Evolutionary conservation across 2,797 vertebrate species (phyloP).

Genomic region (Siniperca obscura): DNA sequence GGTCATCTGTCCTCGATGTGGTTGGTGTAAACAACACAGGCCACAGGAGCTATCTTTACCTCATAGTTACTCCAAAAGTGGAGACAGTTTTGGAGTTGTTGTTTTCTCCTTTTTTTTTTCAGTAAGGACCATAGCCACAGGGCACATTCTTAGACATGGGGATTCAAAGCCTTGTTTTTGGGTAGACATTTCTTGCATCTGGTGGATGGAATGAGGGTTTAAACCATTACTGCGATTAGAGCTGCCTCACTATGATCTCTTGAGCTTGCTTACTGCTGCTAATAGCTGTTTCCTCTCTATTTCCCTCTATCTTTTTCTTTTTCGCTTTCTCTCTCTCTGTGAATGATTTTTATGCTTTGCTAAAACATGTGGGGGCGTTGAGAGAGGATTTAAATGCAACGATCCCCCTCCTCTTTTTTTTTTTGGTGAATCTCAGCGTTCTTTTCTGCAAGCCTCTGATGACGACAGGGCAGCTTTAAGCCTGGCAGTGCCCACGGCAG

Average conservation of each 20-base stretch:
- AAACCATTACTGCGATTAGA: conserved; percentile 87
- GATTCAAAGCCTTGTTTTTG: conserved; percentile 82
- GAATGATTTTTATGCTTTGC: conserved; percentile 90
- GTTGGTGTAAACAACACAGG: conserved; percentile 50
- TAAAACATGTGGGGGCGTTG: conserved; percentile 89
- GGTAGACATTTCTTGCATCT: conserved; percentile 81
- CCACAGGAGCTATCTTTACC: conserved; percentile 65
- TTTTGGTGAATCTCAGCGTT: conserved; percentile 85
- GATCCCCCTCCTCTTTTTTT: conserved; percentile 81
- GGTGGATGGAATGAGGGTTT: conserved; percentile 83
- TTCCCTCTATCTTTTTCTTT: conserved; percentile 81
- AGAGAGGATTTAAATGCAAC: conserved; percentile 89
- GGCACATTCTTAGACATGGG: conserved; percentile 81
- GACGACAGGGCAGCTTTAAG: conserved; percentile 88
- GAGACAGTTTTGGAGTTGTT: conserved; percentile 69
- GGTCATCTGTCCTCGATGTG: conserved; percentile 36
- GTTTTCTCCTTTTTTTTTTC: conserved; percentile 55
- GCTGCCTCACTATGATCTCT: conserved; percentile 86
- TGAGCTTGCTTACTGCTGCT: conserved; percentile 86
- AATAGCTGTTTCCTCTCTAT: conserved; percentile 86
- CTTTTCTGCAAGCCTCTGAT: conserved; percentile 86
- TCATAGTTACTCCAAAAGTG: conserved; percentile 65
- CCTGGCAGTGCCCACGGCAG: conserved; percentile 89
- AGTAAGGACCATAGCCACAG: conserved; percentile 74
- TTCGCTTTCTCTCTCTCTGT: conserved; percentile 82